Evolutionary conservation across 2,113 vertebrate genomes (phyloP).

Genomic region (Amia ocellicauda): DNA sequence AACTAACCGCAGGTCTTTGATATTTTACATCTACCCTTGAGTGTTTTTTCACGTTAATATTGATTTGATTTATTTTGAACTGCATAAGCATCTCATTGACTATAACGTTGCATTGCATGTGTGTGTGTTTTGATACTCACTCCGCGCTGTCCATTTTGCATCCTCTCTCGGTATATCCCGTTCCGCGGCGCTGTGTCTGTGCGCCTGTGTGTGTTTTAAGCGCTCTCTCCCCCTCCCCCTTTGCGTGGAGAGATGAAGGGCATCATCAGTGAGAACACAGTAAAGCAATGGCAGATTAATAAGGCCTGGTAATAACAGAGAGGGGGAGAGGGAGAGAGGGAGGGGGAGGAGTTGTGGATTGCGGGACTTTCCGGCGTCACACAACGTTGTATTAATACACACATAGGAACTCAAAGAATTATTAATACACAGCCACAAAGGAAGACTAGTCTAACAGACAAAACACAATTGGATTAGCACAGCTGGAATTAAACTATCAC

Average conservation of each 20-base stretch:
- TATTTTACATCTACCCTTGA: too few species aligned
- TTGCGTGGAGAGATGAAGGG: constrained; percentile 68
- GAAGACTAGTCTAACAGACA: too few species aligned
- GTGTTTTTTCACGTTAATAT: too few species aligned
- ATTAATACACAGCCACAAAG: constrained; percentile 2
- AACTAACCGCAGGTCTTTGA: too few species aligned
- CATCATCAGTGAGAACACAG: constrained; percentile 60
- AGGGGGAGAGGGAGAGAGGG: constrained; percentile 2
- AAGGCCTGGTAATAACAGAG: constrained; percentile 35
- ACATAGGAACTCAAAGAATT: constrained; percentile 5
- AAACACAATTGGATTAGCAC: too few species aligned
- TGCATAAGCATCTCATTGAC: too few species aligned
- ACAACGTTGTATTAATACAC: too few species aligned
- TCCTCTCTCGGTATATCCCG: constrained; percentile 61
- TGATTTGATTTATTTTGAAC: too few species aligned
- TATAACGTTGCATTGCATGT: too few species aligned
- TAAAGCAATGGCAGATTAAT: constrained; percentile 35
- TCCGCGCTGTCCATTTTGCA: constrained; percentile 77
- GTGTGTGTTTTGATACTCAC: constrained; percentile 73
- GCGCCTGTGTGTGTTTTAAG: constrained; percentile 60
- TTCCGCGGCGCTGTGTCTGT: constrained; percentile 27
- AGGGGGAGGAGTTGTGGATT: too few species aligned
- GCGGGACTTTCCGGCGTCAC: too few species aligned
- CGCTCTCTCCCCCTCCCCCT: constrained; percentile 73
- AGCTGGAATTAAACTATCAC: too few species aligned